Conservation (phyloP, 2,888 invertebrate genomes). For the Rhaphigaster nebulosa region DNA sequence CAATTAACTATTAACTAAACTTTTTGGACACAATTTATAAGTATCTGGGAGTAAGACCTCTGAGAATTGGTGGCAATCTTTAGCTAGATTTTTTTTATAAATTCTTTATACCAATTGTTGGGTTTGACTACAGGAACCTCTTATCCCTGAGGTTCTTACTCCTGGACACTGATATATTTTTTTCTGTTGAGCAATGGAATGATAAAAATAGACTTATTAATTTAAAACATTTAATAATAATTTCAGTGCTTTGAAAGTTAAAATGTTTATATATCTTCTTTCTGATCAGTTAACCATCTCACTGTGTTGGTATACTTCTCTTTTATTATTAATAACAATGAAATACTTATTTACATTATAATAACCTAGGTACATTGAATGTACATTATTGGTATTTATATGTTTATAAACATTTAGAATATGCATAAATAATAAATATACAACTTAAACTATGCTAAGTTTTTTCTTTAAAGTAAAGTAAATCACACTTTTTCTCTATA, state of each 20-base stretch:
- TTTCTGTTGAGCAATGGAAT: neutral
- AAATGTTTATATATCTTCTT: constrained; percentile 44
- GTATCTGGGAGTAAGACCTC: too few relatives aligned
- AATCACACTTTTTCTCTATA: constrained; percentile 49
- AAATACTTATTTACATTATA: constrained; percentile 52
- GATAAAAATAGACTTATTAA: neutral
- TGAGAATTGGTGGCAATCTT: too few relatives aligned
- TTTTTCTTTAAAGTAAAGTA: constrained; percentile 21
- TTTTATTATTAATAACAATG: constrained; percentile 53
- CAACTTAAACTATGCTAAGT: constrained; percentile 37
- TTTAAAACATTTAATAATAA: constrained; percentile 58
- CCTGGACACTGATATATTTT: neutral
- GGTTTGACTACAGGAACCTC: too few relatives aligned
- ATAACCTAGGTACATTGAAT: constrained; percentile 50
- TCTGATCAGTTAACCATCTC: neutral
- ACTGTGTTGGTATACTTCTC: constrained; percentile 31
- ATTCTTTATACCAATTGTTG: neutral
- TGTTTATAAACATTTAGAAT: constrained; percentile 53
- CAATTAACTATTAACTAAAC: too few relatives aligned
- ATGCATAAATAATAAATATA: constrained; percentile 56
- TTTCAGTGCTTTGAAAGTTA: constrained; percentile 57
- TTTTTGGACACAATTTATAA: too few relatives aligned
- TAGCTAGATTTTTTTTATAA: neutral
- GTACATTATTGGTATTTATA: constrained; percentile 53
- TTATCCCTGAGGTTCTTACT: too few relatives aligned